phyloP scores from a whole-genome alignment of 1,140 invertebrate species.

The Hylaeus anthracinus region DNA sequence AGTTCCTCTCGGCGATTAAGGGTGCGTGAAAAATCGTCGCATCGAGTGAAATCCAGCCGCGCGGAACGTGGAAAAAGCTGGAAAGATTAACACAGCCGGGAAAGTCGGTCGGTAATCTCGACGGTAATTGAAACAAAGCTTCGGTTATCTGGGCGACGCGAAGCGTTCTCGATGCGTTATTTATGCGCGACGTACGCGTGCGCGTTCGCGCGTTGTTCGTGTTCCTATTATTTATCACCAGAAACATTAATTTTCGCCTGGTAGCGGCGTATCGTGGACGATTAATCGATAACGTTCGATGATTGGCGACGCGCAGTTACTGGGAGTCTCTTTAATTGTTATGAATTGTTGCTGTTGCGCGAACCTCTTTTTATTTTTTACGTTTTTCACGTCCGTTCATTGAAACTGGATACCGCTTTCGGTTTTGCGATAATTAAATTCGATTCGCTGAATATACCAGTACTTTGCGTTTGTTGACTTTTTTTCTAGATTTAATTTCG shows the following conservation, averaged over 20 bases:
- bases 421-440: too few relatives aligned
- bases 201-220: constrained; percentile 19
- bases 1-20: neutral
- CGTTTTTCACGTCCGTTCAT: too few relatives aligned
- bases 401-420: too few relatives aligned
- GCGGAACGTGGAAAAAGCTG: constrained; percentile 1
- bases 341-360: neutral
- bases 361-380: neutral
- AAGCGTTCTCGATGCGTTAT: constrained; percentile 39
- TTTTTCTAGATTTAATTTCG: too few relatives aligned
- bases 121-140: constrained; percentile 46
- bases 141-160: constrained; percentile 38
- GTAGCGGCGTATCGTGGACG: constrained; percentile 11
- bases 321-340: neutral
- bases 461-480: too few relatives aligned
- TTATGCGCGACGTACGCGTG: constrained; percentile 30
- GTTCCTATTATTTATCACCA: constrained; percentile 34
- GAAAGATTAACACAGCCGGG: constrained; percentile 15
- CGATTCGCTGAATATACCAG: too few relatives aligned
- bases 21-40: neutral
- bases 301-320: neutral
- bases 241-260: constrained; percentile 40
- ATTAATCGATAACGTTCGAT: constrained; percentile 39
- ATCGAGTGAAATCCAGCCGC: neutral
- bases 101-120: constrained; percentile 31